A percentile compares a stretch with the other conserved stretches of the same genome.
Conservation (phyloP, 2,888 invertebrate species). For the Galerucella pusilla region DNA sequence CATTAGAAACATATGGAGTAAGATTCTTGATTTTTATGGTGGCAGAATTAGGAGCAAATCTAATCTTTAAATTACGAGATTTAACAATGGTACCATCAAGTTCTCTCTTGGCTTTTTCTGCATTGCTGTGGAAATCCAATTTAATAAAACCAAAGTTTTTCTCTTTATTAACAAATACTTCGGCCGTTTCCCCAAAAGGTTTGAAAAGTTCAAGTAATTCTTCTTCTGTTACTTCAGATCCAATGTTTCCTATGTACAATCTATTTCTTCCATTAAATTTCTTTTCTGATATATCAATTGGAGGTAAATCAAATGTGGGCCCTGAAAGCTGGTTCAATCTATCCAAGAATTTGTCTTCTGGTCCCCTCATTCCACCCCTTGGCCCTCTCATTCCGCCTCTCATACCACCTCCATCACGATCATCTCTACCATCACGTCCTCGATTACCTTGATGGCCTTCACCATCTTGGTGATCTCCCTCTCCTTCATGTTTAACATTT, state of each 20-base stretch:
- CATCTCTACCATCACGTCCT: slow-evolving; percentile 20
- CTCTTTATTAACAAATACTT: slow-evolving; percentile 92
- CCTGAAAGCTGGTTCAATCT: slow-evolving; percentile 67
- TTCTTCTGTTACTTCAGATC: slow-evolving; percentile 88
- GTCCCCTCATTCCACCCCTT: slow-evolving; percentile 40
- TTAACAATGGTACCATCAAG: slow-evolving; percentile 89
- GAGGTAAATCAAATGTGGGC: slow-evolving; percentile 81
- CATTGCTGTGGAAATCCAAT: slow-evolving; percentile 91
- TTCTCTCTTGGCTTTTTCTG: slow-evolving; percentile 94
- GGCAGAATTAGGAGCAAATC: slow-evolving; percentile 95
- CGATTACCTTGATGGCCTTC: slow-evolving; percentile 16
- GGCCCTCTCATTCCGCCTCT: slow-evolving; percentile 59
- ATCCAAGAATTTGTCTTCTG: slow-evolving; percentile 51
- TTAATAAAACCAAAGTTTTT: slow-evolving; percentile 98
- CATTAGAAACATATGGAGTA: slow-evolving; percentile 93
- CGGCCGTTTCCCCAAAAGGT: slow-evolving; percentile 90
- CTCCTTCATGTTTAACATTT: slow-evolving; percentile 15
- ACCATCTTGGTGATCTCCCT: slow-evolving; percentile 3
- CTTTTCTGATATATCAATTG: slow-evolving; percentile 79
- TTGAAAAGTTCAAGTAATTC: slow-evolving; percentile 89
- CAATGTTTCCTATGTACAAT: slow-evolving; percentile 89
- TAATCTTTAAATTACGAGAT: slow-evolving; percentile 87
- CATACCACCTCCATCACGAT: slow-evolving; percentile 30
- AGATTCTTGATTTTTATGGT: slow-evolving; percentile 93
- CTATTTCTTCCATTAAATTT: slow-evolving; percentile 94